Base-by-base conservation (phyloP, 2,888 invertebrate genomes). In the Hydriomena furcata region DNA sequence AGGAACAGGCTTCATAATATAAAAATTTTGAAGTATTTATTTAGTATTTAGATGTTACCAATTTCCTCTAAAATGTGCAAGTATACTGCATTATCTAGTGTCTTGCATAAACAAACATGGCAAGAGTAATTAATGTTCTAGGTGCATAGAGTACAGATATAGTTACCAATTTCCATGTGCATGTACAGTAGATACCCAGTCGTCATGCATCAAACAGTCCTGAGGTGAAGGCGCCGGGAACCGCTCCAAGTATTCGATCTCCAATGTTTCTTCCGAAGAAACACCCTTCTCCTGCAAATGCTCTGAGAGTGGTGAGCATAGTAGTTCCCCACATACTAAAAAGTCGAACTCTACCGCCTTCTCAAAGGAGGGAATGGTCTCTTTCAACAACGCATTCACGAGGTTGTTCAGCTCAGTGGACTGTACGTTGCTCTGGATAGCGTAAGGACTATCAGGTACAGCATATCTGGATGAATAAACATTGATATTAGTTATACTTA, bases 141-240 rank as follows among this genome's bases (percentile, higher is more conserved):
- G n/a, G n/a, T n/a, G n/a, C n/a, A n/a, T n/a, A n/a, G n/a, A n/a
- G n/a, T 17, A 17, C 17, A 17, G 17, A 17, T 23, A 20, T 34
- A 21, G 1, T 41, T 56, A 94, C 95, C 95, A 96, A 73, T 93
- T 93, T 28, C 92, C 92, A 54, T 91, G 86, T 28, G 93, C 91
- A 64, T 95, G 94, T 0, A 98, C 94, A 31, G 96, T 93, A 11
- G 97, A 95, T n/a, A 99, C 97, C 99, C 99, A 99, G 77, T 99
- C 99, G 83, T 99, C 98, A 71, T 99, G 98, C 78, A 97, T 92
- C 59, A 99, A 90, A 75, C 97, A 97, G 78, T 98, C 96, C 74
- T 97, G 94, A 0, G 99, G 98, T 69, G 96, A 93, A 0, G 99
- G 99, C 0, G 98, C 95, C 7, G 98, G 97, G 63, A 95, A 94